A percentile compares a stretch with the other conserved stretches of the same genome.
Conservation (phyloP, 1,140 invertebrate species). For the Pachyrhynchus sulphureomaculatus region DNA sequence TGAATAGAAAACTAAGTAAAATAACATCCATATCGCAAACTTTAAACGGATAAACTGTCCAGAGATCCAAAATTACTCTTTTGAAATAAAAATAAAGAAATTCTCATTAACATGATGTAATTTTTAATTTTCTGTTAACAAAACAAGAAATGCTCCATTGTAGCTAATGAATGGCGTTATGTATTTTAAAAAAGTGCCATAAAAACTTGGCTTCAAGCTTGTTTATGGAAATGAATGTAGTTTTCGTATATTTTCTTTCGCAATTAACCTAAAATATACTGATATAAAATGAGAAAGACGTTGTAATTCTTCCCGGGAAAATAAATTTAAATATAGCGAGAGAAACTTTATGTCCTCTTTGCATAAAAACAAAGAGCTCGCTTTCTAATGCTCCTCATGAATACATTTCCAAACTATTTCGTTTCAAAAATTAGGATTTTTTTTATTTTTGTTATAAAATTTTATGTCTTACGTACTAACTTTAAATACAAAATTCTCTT, state of each 20-base stretch:
- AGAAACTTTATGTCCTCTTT: conserved; percentile 30
- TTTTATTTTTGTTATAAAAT: conserved; percentile 24
- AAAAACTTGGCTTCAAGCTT: conserved; percentile 19
- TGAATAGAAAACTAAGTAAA: no score
- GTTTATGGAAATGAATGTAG: conserved; percentile 27
- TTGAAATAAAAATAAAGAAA: no score
- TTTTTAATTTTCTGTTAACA: not conserved
- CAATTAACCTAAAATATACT: conserved; percentile 31
- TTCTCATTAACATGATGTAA: no score
- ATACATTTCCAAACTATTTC: conserved; percentile 31
- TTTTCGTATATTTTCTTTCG: conserved; percentile 24
- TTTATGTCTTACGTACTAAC: conserved; percentile 3
- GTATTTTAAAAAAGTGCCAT: conserved; percentile 8
- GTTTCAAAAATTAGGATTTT: conserved; percentile 16
- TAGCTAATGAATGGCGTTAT: conserved; percentile 1
- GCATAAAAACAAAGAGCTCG: conserved; percentile 30
- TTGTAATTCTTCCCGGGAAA: conserved; percentile 28
- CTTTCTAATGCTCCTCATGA: conserved; percentile 14
- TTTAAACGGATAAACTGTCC: no score
- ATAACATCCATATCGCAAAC: no score
- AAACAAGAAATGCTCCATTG: conserved; percentile 15
- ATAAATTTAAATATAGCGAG: conserved; percentile 31
- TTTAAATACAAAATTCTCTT: not conserved
- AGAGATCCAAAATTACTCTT: no score
- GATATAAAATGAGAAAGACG: conserved; percentile 29